Base-by-base conservation (phyloP, 2,113 vertebrate species). In the Picathartes gymnocephalus region DNA sequence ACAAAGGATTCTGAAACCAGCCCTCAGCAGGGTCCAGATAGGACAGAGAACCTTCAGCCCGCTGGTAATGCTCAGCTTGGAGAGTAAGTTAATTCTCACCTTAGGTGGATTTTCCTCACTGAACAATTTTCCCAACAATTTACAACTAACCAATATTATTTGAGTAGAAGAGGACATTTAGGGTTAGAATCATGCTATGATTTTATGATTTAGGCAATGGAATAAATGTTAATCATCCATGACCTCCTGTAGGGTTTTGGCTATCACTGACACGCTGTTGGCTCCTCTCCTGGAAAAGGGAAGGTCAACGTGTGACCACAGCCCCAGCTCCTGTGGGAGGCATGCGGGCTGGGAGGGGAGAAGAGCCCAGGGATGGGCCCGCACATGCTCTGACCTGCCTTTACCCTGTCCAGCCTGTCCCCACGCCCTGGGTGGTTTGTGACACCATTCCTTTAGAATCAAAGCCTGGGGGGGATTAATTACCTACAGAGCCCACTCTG, bases 51-150 rank as follows among this genome's bases (percentile, higher is more conserved):
- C 86, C 81, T 66, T 94, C 66, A 68, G 39, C 10, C 68, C 84
- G 1, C 79, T 97, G 44, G 89, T 92, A 89, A 95, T 95, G 88
- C 95, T 95, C 53, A 69, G 91, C 64, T 45, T 80, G 80, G 96
- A 98, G 25, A 98, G 98, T 98, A 97, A 98, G 98, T 98, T 54
- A 57, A 76, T 83, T 89, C 45, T 78, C 69, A 76, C 31, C 68
- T 42, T 5, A 1, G 33, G 85, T 4, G 4, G 30, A 25, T 90
- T 84, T 92, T 68, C 61, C 54, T 92, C 0, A 0, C 31, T 2
- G 5, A 50, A 69, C 50, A 37, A 31, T 48, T 76, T 54, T 61
- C 48, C n/a, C 47, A 76, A 62, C 71, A 48, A 70, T 77, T 92
- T 83, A 62, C 50, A 79, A 40, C 39, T 10, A 4, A 71, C 45